Evolutionary conservation across 2,113 vertebrate genomes (phyloP), one percentile per base, ranked within the genome.

Genomic region (Rynchops niger): DNA sequence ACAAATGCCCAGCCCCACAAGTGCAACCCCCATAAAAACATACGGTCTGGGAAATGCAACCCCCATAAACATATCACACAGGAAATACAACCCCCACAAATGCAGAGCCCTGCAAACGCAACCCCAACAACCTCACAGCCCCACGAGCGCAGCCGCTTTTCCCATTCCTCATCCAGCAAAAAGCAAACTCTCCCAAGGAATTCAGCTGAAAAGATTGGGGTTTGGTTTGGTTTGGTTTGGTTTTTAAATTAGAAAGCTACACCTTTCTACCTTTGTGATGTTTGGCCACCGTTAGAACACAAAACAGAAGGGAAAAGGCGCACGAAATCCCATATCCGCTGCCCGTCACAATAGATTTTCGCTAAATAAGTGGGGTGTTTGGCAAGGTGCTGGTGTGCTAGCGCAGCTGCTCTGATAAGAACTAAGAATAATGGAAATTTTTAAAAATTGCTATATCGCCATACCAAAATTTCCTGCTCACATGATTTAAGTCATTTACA

Each of bases 251-350:
- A 4, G 16, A 38, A 21, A 9, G 11, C 26, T 10, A 3, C 16
- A 11, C 47, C 30, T 30, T 26, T 29, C 52, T 40, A 8, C n/a
- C 56, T 29, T 13, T 4, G 12, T 3, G 15, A 18, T 6, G 20
- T 5, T 21, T 15, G 27, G 32, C 12, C 30, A 19, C 7, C 1
- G 0, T 6, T 3, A 27, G 17, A 40, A 40, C 1, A 11, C 32
- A 9, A 32, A 77, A 7, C 15, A 26, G 42, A 62, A 73, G 7
- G 20, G 71, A 7, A 43, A 53, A 40, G 10, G 12, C 8, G 32
- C 30, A 14, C 0, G 0, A 40, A n/a, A n/a, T 23, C 13, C 38
- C 47, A 9, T 2, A 21, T 6, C 30, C 23, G 2, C 61, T 27
- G 55, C 22, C 45, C 20, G 20, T 47, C 45, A 21, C 50, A 7